phyloP scores from a whole-genome alignment of 2,113 vertebrate genomes.

The Nipponia nippon region DNA sequence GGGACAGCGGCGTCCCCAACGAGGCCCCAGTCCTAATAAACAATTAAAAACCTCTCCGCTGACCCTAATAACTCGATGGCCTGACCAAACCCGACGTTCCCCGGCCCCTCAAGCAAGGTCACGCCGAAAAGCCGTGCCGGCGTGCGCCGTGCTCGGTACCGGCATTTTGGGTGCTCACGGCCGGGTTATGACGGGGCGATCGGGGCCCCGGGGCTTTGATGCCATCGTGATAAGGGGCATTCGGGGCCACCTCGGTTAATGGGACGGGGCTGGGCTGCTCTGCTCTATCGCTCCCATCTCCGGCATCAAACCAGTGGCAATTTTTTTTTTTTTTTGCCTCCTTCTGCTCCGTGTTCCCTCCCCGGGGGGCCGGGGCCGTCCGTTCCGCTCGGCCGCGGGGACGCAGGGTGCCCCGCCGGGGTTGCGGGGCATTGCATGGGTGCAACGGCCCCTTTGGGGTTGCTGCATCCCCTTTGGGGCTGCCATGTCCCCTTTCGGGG shows the following conservation, averaged over 20 bases:
- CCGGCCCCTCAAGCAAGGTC: background rate
- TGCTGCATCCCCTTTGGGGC: background rate
- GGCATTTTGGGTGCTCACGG: background rate
- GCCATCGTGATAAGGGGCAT: background rate
- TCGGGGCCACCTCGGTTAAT: background rate
- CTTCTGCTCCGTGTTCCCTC: background rate
- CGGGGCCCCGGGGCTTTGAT: background rate
- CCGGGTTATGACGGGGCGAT: rapidly evolving
- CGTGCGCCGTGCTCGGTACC: rapidly evolving
- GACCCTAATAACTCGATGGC: background rate
- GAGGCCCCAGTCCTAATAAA: rapidly evolving
- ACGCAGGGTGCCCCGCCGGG: rapidly evolving
- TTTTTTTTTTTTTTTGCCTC: background rate
- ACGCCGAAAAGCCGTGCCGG: background rate
- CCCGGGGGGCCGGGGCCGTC: background rate
- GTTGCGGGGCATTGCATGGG: rapidly evolving
- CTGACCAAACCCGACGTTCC: rapidly evolving
- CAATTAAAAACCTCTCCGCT: background rate
- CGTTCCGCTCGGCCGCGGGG: background rate
- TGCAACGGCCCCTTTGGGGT: background rate
- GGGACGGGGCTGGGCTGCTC: background rate
- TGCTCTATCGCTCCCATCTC: constrained; percentile 54
- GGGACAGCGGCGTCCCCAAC: rapidly evolving
- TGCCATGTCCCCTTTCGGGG: no score
- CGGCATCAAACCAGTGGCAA: background rate